Conservation (phyloP, 2,888 invertebrate species). For the Drosophila rubida region DNA sequence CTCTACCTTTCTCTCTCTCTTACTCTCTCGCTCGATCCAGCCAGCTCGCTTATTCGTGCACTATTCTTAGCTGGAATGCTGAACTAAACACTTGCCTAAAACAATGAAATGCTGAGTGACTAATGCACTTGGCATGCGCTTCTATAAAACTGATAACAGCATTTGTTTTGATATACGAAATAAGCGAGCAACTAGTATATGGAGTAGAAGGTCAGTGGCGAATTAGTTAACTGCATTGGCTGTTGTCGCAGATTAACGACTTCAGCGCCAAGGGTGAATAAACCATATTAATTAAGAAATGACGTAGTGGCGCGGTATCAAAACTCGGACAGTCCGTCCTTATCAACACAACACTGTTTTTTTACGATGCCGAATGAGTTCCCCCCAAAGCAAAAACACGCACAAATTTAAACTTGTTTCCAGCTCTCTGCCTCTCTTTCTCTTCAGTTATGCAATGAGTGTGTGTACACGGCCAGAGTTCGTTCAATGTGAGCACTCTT, state of each 20-base stretch:
- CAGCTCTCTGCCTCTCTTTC: background rate
- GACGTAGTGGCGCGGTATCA: slow-evolving; percentile 36
- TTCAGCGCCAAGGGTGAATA: slow-evolving; percentile 27
- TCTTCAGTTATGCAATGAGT: slow-evolving; percentile 4
- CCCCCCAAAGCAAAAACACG: background rate
- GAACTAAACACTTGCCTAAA: slow-evolving; percentile 18
- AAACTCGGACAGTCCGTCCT: background rate
- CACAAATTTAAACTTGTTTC: background rate
- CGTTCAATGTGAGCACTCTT: background rate
- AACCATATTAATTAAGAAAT: slow-evolving; percentile 36
- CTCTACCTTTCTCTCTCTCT: background rate
- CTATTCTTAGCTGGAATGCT: slow-evolving; percentile 14
- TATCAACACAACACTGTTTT: slow-evolving; percentile 1
- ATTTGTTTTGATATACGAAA: slow-evolving; percentile 38
- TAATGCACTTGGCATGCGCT: slow-evolving; percentile 50
- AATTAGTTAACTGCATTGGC: slow-evolving; percentile 33
- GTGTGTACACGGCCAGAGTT: background rate
- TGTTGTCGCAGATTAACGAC: slow-evolving; percentile 37
- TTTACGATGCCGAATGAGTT: slow-evolving; percentile 10
- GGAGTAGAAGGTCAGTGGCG: background rate
- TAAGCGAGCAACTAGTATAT: background rate
- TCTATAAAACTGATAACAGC: slow-evolving; percentile 34
- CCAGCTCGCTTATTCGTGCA: background rate
- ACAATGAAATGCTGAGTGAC: slow-evolving; percentile 34
- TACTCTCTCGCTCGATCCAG: background rate